phyloP scores from a whole-genome alignment of 2,888 invertebrate species.

The Drosophila formosana region DNA sequence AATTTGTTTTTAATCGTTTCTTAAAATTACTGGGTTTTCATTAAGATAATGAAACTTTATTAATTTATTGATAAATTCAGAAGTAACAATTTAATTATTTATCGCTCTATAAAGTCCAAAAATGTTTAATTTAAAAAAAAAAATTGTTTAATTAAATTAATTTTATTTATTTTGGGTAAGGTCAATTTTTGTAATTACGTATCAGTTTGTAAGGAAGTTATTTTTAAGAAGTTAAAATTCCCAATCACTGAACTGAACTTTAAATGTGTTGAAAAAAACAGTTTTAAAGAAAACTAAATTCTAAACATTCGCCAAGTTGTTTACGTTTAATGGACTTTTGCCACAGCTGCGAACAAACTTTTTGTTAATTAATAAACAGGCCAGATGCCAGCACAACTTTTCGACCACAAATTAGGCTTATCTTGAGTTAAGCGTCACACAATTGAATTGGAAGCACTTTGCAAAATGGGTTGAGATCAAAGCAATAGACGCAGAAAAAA shows the following conservation, averaged over 20 bases:
- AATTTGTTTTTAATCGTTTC: no score
- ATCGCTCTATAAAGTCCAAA: no score
- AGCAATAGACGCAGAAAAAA: not conserved
- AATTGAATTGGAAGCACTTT: conserved; percentile 15
- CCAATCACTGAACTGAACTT: not conserved
- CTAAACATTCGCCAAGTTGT: not conserved
- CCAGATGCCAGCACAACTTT: conserved; percentile 15
- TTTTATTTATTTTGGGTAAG: no score
- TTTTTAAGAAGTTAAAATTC: no score
- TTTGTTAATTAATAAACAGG: conserved; percentile 12
- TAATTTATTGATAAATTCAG: no score
- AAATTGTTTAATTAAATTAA: no score
- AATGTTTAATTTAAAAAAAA: no score
- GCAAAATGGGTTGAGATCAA: conserved; percentile 5
- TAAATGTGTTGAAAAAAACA: not conserved
- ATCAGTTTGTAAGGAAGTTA: no score
- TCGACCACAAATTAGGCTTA: conserved; percentile 5
- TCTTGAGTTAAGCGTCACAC: not conserved
- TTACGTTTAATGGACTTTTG: conserved; percentile 11
- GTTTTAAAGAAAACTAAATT: not conserved
- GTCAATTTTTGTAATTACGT: no score
- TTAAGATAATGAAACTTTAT: no score
- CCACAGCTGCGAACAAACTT: conserved; percentile 11
- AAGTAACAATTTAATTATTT: no score
- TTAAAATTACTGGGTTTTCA: no score